Percentiles rank a stretch among this genome's conserved stretches.
These are phyloP conservation scores for Amiota mariae DNA, from an alignment of 2,888 invertebrate genomes.

Conservation along the genomic window DNA sequence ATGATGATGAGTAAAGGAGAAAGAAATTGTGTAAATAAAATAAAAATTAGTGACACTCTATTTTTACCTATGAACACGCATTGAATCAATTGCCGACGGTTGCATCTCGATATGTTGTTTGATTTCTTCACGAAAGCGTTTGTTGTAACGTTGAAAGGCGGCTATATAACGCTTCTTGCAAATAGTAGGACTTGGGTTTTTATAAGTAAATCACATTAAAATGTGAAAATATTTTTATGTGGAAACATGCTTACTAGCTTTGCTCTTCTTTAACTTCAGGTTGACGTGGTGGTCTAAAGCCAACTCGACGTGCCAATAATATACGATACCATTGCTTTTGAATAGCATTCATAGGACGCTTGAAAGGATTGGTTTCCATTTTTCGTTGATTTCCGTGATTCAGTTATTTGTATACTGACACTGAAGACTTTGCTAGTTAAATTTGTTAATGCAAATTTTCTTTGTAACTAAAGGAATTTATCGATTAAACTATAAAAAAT, in stretches of 20 bases:
- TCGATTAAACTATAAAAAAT: neutral
- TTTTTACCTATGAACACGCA: constrained; percentile 72
- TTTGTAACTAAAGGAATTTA: neutral
- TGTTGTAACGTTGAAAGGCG: constrained; percentile 70
- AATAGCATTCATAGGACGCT: constrained; percentile 71
- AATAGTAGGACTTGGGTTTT: constrained; percentile 61
- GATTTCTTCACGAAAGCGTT: constrained; percentile 72
- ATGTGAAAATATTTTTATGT: neutral
- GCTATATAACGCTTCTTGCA: constrained; percentile 70
- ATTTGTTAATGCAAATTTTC: neutral
- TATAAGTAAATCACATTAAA: neutral
- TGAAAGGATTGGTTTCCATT: constrained; percentile 64
- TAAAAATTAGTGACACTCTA: too few species aligned
- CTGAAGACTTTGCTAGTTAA: neutral
- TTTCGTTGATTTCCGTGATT: neutral
- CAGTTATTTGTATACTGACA: too few species aligned
- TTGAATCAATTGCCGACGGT: constrained; percentile 72
- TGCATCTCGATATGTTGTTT: constrained; percentile 72
- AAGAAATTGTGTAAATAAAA: constrained; percentile 33
- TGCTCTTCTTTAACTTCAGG: constrained; percentile 53
- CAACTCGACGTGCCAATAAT: constrained; percentile 68
- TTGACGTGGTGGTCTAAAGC: constrained; percentile 57
- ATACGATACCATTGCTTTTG: constrained; percentile 73
- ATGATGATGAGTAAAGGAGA: constrained; percentile 1
- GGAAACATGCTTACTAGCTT: constrained; percentile 56